A percentile compares a stretch with the other conserved stretches of the same genome.
Evolutionary conservation across 2,797 vertebrate genomes (phyloP).

Genomic region (Artibeus lituratus): DNA sequence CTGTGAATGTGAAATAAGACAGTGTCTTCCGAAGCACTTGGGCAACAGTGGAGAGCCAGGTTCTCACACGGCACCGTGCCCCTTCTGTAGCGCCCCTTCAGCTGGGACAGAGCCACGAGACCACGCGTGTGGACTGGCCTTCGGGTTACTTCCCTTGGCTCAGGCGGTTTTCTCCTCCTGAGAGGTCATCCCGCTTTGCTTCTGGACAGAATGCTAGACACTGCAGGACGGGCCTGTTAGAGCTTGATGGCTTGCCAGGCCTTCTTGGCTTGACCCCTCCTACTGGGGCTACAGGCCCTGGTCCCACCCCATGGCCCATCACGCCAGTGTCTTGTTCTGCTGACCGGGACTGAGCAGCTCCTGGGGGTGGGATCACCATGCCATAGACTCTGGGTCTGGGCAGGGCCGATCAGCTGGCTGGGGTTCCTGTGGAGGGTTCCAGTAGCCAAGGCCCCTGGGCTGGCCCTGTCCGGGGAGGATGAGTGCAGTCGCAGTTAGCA

Average conservation of each 20-base stretch:
- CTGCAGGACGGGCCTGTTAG: neutral
- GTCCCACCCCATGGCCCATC: neutral
- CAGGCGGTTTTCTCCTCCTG: neutral
- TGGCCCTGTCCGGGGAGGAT: neutral
- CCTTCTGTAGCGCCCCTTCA: neutral
- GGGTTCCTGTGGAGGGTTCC: neutral
- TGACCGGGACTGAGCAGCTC: neutral
- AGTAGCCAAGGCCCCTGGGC: neutral
- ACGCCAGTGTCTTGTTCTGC: neutral
- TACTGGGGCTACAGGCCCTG: neutral
- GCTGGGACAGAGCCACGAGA: rapidly evolving
- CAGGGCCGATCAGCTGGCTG: neutral
- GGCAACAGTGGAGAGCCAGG: neutral
- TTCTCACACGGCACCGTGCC: rapidly evolving
- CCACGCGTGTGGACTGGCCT: no score
- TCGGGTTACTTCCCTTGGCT: neutral
- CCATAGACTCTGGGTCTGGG: neutral
- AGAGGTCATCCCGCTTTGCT: neutral
- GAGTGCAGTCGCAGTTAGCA: neutral
- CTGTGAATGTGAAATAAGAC: neutral
- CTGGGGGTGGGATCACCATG: no score
- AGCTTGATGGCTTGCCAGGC: neutral
- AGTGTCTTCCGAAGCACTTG: neutral
- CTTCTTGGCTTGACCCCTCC: neutral
- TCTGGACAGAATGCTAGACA: neutral